Conservation (phyloP, 2,797 vertebrate species). For the Gymnocypris eckloni region DNA sequence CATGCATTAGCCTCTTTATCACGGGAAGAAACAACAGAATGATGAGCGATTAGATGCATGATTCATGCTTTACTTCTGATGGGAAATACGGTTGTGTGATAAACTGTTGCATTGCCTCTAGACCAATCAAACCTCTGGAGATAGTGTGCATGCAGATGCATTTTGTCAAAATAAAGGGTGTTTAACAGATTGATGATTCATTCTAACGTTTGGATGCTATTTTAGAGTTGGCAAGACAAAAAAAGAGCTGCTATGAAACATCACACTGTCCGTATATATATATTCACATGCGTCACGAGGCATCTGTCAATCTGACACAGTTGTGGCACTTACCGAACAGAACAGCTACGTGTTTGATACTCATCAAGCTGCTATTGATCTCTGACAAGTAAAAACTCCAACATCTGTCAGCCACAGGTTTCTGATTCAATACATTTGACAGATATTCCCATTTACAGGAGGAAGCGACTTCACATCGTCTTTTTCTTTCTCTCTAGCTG, state of each 20-base stretch:
- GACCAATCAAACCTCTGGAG: background rate
- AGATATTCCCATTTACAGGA: constrained; percentile 29
- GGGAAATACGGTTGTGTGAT: background rate
- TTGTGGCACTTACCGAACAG: background rate
- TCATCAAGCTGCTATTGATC: constrained; percentile 44
- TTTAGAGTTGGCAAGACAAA: background rate
- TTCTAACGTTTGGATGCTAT: background rate
- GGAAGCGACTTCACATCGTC: constrained; percentile 16
- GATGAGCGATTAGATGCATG: background rate
- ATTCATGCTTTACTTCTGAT: background rate
- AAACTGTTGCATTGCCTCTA: background rate
- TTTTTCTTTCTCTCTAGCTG: constrained; percentile 8
- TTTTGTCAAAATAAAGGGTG: background rate
- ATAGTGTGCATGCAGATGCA: background rate
- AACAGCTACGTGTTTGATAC: constrained; percentile 5
- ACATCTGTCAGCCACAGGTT: constrained; percentile 15
- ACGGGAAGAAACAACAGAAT: background rate
- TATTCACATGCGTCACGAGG: background rate
- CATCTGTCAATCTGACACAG: constrained; percentile 3
- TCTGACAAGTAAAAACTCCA: background rate
- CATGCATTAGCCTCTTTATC: background rate
- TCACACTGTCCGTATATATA: background rate
- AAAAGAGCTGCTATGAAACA: background rate
- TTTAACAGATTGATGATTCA: background rate
- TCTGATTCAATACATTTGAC: constrained; percentile 32